Evolutionary conservation across 2,888 invertebrate genomes (phyloP).

Genomic region (Aricia artaxerxes): DNA sequence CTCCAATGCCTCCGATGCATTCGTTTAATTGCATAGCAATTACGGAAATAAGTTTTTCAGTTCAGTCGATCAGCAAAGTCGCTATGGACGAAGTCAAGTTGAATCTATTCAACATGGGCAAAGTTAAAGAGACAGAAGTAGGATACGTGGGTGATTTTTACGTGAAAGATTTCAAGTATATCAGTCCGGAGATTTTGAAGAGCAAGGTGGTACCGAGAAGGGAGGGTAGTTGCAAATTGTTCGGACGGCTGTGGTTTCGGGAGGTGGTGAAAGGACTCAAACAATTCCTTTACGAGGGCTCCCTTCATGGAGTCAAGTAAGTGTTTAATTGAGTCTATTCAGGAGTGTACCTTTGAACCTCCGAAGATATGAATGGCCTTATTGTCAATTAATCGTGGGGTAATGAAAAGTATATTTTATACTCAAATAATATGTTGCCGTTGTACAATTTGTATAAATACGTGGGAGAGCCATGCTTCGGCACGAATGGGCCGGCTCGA

Average conservation of each 20-base stretch:
- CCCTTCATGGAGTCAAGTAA: constrained; percentile 74
- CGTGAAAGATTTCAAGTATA: constrained; percentile 65
- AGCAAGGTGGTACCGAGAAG: constrained; percentile 40
- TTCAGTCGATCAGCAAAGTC: not conserved
- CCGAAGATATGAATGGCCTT: not conserved
- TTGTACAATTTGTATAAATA: too few relatives aligned
- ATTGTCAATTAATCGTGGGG: constrained; percentile 12
- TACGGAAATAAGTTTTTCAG: constrained; percentile 18
- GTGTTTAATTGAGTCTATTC: constrained; percentile 43
- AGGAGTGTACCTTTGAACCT: not conserved
- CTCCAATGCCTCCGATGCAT: constrained; percentile 9
- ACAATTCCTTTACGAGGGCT: constrained; percentile 70
- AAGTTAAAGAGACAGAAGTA: constrained; percentile 41
- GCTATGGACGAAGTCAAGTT: constrained; percentile 11
- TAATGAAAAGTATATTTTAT: not conserved
- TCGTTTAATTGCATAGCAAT: constrained; percentile 13
- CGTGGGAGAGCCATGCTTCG: too few relatives aligned
- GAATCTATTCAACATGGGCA: constrained; percentile 15
- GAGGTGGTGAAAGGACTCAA: constrained; percentile 64
- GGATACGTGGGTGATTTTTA: constrained; percentile 63
- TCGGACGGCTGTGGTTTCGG: constrained; percentile 56
- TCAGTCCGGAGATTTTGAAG: constrained; percentile 55
- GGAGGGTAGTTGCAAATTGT: constrained; percentile 44
- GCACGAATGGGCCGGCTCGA: too few relatives aligned
- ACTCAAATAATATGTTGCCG: not conserved